Conservation (phyloP, 2,797 vertebrate genomes). For the Platyrinchus mystaceus region DNA sequence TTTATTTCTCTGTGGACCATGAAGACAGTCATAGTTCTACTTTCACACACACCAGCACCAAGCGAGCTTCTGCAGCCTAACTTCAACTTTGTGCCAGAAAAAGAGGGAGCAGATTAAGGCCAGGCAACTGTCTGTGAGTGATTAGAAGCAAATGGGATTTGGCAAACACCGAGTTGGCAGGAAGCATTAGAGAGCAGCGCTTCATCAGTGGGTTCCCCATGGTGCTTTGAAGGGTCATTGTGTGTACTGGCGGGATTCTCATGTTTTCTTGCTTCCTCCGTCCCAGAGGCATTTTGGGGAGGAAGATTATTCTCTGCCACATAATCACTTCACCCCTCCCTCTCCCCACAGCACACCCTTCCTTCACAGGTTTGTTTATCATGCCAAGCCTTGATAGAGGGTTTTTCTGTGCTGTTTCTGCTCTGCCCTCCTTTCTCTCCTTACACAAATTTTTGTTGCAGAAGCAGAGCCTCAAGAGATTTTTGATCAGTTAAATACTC, state of each 20-base stretch:
- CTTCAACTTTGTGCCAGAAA: background rate
- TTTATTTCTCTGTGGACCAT: background rate
- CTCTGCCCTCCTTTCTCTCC: background rate
- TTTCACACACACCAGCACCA: background rate
- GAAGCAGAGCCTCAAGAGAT: constrained; percentile 2
- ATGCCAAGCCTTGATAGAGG: background rate
- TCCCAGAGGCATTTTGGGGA: background rate
- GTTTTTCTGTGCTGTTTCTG: background rate
- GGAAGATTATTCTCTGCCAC: background rate
- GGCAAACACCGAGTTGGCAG: background rate
- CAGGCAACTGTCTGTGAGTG: constrained; percentile 5
- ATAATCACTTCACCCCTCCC: background rate
- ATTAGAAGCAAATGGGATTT: constrained; percentile 53
- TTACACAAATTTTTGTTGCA: constrained; percentile 17
- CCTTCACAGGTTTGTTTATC: background rate
- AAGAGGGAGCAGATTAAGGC: background rate
- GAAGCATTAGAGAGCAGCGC: constrained; percentile 1
- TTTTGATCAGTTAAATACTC: constrained; percentile 25
- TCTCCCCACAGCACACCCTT: background rate
- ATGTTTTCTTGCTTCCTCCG: background rate
- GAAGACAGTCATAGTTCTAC: background rate
- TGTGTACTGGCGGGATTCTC: background rate
- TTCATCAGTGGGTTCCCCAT: constrained; percentile 1
- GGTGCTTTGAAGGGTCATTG: constrained; percentile 13
- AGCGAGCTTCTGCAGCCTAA: background rate